Conservation (phyloP, 2,888 invertebrate species). For the Aleiodes alternator region DNA sequence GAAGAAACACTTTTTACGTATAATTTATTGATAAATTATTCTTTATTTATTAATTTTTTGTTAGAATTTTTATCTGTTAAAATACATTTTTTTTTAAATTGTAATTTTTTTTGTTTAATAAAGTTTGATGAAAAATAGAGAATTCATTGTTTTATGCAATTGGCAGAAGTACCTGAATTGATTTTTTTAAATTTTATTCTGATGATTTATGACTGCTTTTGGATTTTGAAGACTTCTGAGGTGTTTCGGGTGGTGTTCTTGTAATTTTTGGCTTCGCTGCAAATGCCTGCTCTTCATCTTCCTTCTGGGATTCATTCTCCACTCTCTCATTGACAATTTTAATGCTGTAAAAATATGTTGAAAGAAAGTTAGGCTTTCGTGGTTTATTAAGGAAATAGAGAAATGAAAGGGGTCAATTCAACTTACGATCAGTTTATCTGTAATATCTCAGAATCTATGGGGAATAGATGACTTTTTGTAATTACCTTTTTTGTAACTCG, state of each 20-base stretch:
- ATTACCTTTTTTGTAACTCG: too few relatives aligned
- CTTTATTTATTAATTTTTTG: conserved; percentile 31
- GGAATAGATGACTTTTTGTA: too few relatives aligned
- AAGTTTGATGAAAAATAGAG: conserved; percentile 6
- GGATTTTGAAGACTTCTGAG: conserved; percentile 19
- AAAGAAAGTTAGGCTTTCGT: too few relatives aligned
- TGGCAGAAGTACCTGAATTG: neutral
- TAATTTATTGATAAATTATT: conserved; percentile 52
- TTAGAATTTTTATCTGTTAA: conserved; percentile 41
- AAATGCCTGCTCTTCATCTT: conserved; percentile 63
- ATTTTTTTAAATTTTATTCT: neutral
- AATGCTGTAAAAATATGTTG: neutral
- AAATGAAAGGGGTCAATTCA: too few relatives aligned
- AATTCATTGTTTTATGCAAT: too few relatives aligned
- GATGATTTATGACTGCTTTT: neutral
- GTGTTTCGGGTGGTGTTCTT: conserved; percentile 62
- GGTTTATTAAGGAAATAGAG: too few relatives aligned
- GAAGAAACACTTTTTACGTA: conserved; percentile 31
- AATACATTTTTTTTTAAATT: conserved; percentile 40
- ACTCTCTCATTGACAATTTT: neutral
- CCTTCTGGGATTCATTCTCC: neutral
- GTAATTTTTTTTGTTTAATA: conserved; percentile 26
- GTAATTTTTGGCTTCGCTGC: conserved; percentile 67
- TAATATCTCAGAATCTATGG: too few relatives aligned
- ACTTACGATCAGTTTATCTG: too few relatives aligned